These are phyloP conservation scores for Oxycera nigricornis DNA, from an alignment of 2,888 invertebrate genomes.

Conservation along the genomic window DNA sequence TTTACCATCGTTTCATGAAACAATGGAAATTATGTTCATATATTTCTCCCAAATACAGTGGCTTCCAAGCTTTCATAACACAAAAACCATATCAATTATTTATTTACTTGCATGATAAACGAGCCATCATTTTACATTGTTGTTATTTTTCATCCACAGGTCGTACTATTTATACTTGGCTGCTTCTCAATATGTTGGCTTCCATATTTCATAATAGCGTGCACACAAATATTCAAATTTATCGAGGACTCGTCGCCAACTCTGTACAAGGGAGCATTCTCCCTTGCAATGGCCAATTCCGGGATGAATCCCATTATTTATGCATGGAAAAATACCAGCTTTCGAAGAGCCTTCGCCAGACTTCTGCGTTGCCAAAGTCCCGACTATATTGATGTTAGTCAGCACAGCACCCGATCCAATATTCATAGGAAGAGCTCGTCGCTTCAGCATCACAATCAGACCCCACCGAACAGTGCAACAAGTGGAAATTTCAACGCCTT, in stretches of 20 bases:
- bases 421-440: constrained; percentile 48
- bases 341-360: constrained; percentile 74
- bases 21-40: no score
- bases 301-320: constrained; percentile 84
- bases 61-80: no score
- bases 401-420: constrained; percentile 49
- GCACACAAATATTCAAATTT: constrained; percentile 67
- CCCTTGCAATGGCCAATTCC: constrained; percentile 80
- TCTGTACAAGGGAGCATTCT: constrained; percentile 71
- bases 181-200: constrained; percentile 84
- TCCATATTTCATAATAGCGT: constrained; percentile 76
- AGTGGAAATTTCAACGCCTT: constrained; percentile 44
- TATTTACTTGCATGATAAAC: no score
- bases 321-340: constrained; percentile 84
- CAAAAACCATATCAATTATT: not conserved
- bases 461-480: constrained; percentile 43
- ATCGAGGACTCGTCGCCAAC: constrained; percentile 65
- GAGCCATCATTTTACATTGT: constrained; percentile 2
- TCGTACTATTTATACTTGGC: constrained; percentile 78
- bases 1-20: no score
- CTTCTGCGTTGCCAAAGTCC: constrained; percentile 72
- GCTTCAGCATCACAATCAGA: constrained; percentile 41
- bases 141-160: constrained; percentile 63
- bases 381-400: constrained; percentile 63
- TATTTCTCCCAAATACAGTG: no score